phyloP scores from a whole-genome alignment of 2,797 vertebrate species.

The Halcyon leucocephala region DNA sequence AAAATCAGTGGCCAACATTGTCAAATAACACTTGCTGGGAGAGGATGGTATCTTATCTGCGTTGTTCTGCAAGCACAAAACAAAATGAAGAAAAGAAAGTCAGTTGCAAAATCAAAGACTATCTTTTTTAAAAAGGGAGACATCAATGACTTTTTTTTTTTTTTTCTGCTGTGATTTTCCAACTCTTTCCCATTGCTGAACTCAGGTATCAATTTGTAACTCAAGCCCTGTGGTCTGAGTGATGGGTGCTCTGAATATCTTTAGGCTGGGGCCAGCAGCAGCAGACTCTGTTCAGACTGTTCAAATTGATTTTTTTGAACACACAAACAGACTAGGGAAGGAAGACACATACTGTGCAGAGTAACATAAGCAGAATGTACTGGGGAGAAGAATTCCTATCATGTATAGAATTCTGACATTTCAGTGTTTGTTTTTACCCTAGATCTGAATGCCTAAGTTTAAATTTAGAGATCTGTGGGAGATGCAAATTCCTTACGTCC shows the following conservation, averaged over 20 bases:
- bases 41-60: background rate
- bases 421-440: slow-evolving; percentile 29
- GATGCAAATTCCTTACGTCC: slow-evolving; percentile 43
- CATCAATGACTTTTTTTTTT: background rate
- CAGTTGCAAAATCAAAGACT: background rate
- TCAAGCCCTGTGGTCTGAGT: background rate
- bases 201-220: slow-evolving; percentile 15
- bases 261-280: background rate
- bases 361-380: slow-evolving; percentile 27
- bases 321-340: background rate
- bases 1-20: background rate
- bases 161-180: slow-evolving; percentile 30
- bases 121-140: background rate
- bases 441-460: slow-evolving; percentile 38
- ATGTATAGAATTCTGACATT: slow-evolving; percentile 41
- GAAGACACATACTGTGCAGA: background rate
- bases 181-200: background rate
- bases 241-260: slow-evolving; percentile 15
- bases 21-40: background rate
- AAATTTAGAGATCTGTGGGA: slow-evolving; percentile 59
- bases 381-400: background rate
- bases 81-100: background rate
- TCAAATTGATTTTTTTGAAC: slow-evolving; percentile 21
- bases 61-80: background rate
- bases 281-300: background rate